Conservation (phyloP, 2,888 invertebrate species). For the Scaptodrosophila latifasciaeformis region DNA sequence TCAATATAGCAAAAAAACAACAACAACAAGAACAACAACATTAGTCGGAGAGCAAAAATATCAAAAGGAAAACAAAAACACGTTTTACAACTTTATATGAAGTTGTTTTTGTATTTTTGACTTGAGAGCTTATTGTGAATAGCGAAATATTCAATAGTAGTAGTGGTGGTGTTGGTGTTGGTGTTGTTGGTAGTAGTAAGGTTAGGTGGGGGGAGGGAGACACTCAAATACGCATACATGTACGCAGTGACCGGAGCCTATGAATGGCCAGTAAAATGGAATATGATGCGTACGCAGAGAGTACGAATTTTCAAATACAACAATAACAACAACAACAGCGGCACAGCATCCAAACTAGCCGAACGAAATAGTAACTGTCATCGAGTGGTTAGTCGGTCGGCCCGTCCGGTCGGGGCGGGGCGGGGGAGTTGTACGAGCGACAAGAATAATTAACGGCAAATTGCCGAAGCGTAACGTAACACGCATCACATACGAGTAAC, state of each 20-base stretch:
- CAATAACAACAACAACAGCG: slow-evolving; percentile 26
- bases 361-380: slow-evolving; percentile 57
- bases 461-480: background rate
- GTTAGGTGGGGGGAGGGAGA: too few relatives aligned
- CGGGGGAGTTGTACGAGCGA: too few relatives aligned
- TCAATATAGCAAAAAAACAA: slow-evolving; percentile 4
- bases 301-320: slow-evolving; percentile 26
- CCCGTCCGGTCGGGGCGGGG: slow-evolving; percentile 1
- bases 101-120: slow-evolving; percentile 33
- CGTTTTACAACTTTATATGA: slow-evolving; percentile 56
- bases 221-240: background rate
- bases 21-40: slow-evolving; percentile 19
- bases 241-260: slow-evolving; percentile 21
- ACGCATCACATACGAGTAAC: slow-evolving; percentile 12
- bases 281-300: slow-evolving; percentile 45
- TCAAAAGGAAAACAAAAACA: slow-evolving; percentile 54
- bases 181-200: too few relatives aligned
- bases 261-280: slow-evolving; percentile 54
- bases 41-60: slow-evolving; percentile 7
- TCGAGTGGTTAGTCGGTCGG: slow-evolving; percentile 41
- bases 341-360: slow-evolving; percentile 19
- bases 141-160: slow-evolving; percentile 31
- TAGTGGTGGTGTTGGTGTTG: too few relatives aligned
- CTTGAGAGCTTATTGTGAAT: slow-evolving; percentile 46
- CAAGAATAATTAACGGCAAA: too few relatives aligned